These are phyloP conservation scores for Palaemon carinicauda DNA, from an alignment of 1,140 invertebrate species.

Conservation along the genomic window DNA sequence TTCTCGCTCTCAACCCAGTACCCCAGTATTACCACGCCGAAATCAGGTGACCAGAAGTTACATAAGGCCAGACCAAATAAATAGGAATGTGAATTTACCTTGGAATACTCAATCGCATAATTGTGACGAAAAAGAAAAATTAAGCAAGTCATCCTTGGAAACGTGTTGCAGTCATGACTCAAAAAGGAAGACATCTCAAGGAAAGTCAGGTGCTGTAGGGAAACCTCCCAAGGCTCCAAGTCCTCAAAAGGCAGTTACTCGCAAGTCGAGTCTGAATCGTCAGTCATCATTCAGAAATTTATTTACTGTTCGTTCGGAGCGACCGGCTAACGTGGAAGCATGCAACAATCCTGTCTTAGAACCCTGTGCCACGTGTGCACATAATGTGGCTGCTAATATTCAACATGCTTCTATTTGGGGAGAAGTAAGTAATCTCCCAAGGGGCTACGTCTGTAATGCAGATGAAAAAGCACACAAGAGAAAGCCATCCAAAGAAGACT, in stretches of 20 bases:
- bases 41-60: conserved; percentile 45
- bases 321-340: conserved; percentile 6
- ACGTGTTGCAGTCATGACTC: neutral
- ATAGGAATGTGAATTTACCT: conserved; percentile 2
- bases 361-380: conserved; percentile 53
- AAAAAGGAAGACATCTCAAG: conserved; percentile 29
- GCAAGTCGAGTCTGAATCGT: conserved; percentile 33
- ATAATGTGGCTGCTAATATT: conserved; percentile 55
- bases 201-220: conserved; percentile 15
- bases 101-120: conserved; percentile 19
- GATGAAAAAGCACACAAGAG: conserved; percentile 43
- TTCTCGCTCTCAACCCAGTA: conserved; percentile 58
- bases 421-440: conserved; percentile 42
- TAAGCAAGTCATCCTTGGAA: neutral
- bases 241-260: conserved; percentile 31
- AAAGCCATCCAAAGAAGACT: conserved; percentile 55
- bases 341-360: conserved; percentile 55
- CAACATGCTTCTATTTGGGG: conserved; percentile 58
- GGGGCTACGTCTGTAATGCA: conserved; percentile 41
- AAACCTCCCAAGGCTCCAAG: conserved; percentile 44
- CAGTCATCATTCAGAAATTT: conserved; percentile 45
- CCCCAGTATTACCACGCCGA: conserved; percentile 50
- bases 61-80: conserved; percentile 47
- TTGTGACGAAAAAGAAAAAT: neutral
- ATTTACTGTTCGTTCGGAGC: conserved; percentile 22